These are phyloP conservation scores for Hylaeus anthracinus DNA, from an alignment of 1,140 invertebrate species.

Conservation along the genomic window DNA sequence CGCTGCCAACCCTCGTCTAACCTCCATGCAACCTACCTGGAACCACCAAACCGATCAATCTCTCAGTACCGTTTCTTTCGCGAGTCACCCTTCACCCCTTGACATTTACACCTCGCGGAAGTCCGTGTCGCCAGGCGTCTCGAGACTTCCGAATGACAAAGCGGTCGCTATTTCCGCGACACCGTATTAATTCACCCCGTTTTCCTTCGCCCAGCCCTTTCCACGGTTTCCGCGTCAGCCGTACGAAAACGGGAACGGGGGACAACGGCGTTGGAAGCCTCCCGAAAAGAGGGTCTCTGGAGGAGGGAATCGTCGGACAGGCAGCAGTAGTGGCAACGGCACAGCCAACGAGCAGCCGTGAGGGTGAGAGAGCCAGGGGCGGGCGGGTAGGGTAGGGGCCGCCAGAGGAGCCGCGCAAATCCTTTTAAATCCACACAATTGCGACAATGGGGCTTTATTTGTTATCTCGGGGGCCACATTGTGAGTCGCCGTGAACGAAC, in stretches of 20 bases:
- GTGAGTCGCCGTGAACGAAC: slow-evolving; percentile 81
- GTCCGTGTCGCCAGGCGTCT: too few relatives aligned
- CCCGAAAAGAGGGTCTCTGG: slow-evolving; percentile 3
- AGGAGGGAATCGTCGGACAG: slow-evolving; percentile 50
- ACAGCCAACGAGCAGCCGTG: slow-evolving; percentile 35
- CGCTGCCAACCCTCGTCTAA: too few relatives aligned
- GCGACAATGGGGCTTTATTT: slow-evolving; percentile 82
- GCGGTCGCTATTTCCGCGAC: not conserved
- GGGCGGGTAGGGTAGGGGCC: slow-evolving; percentile 33
- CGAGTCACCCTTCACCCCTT: too few relatives aligned
- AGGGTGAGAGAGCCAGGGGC: slow-evolving; percentile 10
- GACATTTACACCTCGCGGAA: too few relatives aligned
- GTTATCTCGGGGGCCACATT: slow-evolving; percentile 82
- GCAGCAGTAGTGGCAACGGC: slow-evolving; percentile 50
- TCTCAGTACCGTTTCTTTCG: too few relatives aligned
- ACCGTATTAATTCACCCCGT: slow-evolving; percentile 4
- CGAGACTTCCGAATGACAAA: not conserved
- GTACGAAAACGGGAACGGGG: not conserved
- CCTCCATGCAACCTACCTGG: too few relatives aligned
- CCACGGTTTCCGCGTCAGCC: not conserved
- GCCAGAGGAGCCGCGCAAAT: slow-evolving; percentile 74
- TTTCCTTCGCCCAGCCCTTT: not conserved
- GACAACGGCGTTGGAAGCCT: not conserved
- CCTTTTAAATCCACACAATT: slow-evolving; percentile 82
- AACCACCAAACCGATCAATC: too few relatives aligned